A percentile compares a stretch with the other conserved stretches of the same genome.
Conservation (phyloP, 2,888 invertebrate genomes). For the Melanargia galathea region DNA sequence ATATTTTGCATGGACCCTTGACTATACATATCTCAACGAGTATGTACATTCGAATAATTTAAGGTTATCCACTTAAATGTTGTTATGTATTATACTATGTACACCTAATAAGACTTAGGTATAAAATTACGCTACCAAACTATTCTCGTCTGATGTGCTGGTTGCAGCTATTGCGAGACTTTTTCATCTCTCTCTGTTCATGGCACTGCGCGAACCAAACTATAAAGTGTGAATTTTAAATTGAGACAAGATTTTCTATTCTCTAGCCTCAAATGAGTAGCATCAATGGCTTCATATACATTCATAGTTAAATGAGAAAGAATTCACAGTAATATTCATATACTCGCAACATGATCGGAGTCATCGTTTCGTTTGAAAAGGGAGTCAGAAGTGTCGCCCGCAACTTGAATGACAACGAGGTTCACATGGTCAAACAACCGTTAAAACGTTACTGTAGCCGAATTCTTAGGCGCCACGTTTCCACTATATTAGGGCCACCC, state of each 20-base stretch:
- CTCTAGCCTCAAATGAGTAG: too few species aligned
- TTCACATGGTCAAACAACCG: conserved; percentile 40
- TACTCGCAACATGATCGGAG: conserved; percentile 12
- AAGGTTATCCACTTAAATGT: background rate
- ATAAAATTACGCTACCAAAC: too few species aligned
- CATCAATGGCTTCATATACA: too few species aligned
- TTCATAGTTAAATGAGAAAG: background rate
- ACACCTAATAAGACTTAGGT: too few species aligned
- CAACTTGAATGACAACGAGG: conserved; percentile 43
- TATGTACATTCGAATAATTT: background rate
- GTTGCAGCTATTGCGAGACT: too few species aligned
- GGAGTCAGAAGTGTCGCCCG: conserved; percentile 24
- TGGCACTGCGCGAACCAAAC: too few species aligned
- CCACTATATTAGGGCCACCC: conserved; percentile 34
- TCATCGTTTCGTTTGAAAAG: conserved; percentile 37
- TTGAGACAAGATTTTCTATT: too few species aligned
- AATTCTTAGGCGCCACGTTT: conserved; percentile 41
- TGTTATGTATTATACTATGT: too few species aligned
- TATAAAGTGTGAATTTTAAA: too few species aligned
- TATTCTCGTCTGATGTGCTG: too few species aligned
- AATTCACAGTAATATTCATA: conserved; percentile 3
- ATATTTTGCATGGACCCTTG: background rate
- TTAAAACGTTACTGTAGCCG: conserved; percentile 39
- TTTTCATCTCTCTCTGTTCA: too few species aligned
- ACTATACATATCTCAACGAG: background rate